A percentile compares a stretch with the other conserved stretches of the same genome.
phyloP scores from a whole-genome alignment of 1,140 invertebrate genomes.

The Magallana ariakensis region DNA sequence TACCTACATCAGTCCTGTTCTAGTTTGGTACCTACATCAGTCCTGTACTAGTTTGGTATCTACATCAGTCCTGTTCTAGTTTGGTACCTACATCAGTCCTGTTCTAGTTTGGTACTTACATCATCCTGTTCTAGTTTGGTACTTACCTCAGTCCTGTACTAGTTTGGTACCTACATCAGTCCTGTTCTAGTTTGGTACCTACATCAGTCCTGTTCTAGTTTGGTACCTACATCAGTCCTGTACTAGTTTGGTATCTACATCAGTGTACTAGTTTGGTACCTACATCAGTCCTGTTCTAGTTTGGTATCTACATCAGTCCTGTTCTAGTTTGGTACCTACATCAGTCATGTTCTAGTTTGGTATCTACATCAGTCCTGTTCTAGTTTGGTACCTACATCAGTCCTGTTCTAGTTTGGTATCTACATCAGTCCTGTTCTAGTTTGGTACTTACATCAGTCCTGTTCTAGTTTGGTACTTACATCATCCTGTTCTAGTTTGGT shows the following conservation, averaged over 20 bases:
- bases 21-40: slow-evolving; percentile 81
- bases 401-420: slow-evolving; percentile 39
- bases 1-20: slow-evolving; percentile 83
- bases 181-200: slow-evolving; percentile 47
- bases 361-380: neutral
- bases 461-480: slow-evolving; percentile 82
- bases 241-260: no score
- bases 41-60: slow-evolving; percentile 83
- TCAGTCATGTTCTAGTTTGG: slow-evolving; percentile 86
- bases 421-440: slow-evolving; percentile 84
- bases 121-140: slow-evolving; percentile 85
- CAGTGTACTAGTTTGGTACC: slow-evolving; percentile 83
- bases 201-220: slow-evolving; percentile 84
- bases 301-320: neutral
- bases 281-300: neutral
- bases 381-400: neutral
- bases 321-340: slow-evolving; percentile 65
- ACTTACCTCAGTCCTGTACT: neutral
- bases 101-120: slow-evolving; percentile 65
- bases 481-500: neutral
- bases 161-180: neutral
- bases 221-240: slow-evolving; percentile 82
- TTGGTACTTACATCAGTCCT: slow-evolving; percentile 82
- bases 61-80: neutral
- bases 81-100: neutral